Evolutionary conservation across 1,140 invertebrate genomes (phyloP).

Genomic region (Harpegnathos saltator): DNA sequence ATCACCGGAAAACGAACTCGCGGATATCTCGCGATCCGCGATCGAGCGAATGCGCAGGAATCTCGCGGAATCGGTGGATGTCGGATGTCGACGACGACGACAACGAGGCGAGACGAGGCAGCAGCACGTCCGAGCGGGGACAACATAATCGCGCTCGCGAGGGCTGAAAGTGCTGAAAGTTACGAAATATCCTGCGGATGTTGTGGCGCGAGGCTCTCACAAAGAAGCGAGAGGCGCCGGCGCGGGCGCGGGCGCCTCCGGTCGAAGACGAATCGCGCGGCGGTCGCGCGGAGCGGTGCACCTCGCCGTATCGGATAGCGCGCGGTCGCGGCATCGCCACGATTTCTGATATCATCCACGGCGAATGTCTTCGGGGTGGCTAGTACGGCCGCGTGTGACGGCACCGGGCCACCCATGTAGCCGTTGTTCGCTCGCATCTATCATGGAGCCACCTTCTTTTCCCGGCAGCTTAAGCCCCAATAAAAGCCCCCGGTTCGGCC

Average conservation of each 20-base stretch:
- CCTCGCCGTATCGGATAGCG: conserved; percentile 48
- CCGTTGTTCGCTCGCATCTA: conserved; percentile 84
- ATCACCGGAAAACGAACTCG: no score
- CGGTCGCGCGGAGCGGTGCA: conserved; percentile 40
- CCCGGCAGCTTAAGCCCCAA: conserved; percentile 81
- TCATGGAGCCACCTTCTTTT: conserved; percentile 84
- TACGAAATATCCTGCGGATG: background rate
- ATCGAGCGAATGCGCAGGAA: no score
- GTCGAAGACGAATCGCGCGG: conserved; percentile 35
- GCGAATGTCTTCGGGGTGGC: conserved; percentile 84
- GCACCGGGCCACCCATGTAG: conserved; percentile 85
- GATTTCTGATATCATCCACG: conserved; percentile 73
- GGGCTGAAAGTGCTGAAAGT: no score
- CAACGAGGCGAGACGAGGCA: no score
- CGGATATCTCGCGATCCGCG: no score
- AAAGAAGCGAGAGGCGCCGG: conserved; percentile 50
- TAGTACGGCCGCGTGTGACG: conserved; percentile 83
- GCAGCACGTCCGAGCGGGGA: background rate
- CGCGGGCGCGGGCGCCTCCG: conserved; percentile 64
- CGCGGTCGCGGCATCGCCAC: background rate
- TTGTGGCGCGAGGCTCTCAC: background rate
- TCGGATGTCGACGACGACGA: no score
- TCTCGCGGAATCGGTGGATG: no score
- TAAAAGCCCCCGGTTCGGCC: conserved; percentile 80
- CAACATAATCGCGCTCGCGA: background rate